Conservation (phyloP, 2,113 vertebrate genomes). For the Microcebus griseorufus region DNA sequence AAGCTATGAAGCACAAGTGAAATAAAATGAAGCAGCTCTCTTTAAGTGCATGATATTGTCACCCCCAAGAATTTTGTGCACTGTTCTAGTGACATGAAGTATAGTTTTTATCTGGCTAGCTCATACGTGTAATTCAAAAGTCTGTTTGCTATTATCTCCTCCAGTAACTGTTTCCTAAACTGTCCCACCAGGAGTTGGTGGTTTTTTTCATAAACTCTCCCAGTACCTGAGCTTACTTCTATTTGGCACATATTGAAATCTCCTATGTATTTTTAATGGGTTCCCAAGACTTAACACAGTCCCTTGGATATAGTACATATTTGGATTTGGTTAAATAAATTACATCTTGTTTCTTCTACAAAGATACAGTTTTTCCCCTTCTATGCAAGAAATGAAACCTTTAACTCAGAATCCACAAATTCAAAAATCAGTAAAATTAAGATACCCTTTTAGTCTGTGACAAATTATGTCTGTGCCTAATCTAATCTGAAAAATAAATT, state of each 20-base stretch:
- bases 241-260: not conserved
- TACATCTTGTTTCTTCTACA: not conserved
- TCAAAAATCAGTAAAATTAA: conserved; percentile 34
- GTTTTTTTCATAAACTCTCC: not conserved
- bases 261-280: not conserved
- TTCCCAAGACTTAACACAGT: not conserved
- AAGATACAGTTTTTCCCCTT: not conserved
- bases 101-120: not conserved
- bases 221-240: not conserved
- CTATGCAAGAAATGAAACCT: conserved; percentile 27
- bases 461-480: not conserved
- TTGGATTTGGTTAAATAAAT: not conserved
- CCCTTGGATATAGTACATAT: not conserved
- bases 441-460: not conserved
- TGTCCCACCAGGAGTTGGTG: not conserved
- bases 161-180: not conserved
- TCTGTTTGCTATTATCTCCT: not conserved
- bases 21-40: not conserved
- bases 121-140: conserved; percentile 12
- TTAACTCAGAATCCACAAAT: not conserved
- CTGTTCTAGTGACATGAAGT: not conserved
- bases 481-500: conserved; percentile 19
- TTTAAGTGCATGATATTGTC: not conserved
- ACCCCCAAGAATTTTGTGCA: not conserved
- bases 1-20: not conserved